phyloP scores from a whole-genome alignment of 1,140 invertebrate genomes.

The Brachionus paranguensis region DNA sequence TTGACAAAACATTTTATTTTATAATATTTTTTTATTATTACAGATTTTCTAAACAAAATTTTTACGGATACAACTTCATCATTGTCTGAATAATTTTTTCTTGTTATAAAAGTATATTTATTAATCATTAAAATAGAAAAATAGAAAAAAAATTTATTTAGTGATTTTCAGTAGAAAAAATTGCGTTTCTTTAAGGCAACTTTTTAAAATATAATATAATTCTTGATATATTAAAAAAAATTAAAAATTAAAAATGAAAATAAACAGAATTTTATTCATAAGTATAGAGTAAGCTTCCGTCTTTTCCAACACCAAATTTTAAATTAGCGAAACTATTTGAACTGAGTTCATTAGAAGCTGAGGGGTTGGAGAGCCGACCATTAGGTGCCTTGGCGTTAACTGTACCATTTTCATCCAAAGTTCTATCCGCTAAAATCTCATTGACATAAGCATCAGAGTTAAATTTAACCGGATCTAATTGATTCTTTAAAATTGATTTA shows the following conservation, averaged over 20 bases:
- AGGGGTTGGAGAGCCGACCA: neutral
- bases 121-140: neutral
- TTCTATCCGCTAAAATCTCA: neutral
- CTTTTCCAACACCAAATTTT: slow-evolving; percentile 3
- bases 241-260: neutral
- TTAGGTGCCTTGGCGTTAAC: neutral
- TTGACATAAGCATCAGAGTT: neutral
- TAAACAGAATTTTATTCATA: neutral
- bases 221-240: neutral
- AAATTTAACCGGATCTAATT: neutral
- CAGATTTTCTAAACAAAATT: no score
- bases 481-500: neutral
- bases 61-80: no score
- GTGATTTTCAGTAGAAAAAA: neutral
- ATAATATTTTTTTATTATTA: no score
- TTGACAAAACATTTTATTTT: no score
- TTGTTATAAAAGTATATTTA: no score
- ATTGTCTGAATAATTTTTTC: no score
- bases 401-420: neutral
- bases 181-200: neutral
- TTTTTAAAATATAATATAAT: neutral
- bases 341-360: neutral
- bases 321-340: neutral
- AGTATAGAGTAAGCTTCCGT: slow-evolving; percentile 10
- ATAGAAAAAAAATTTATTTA: neutral